Evolutionary conservation across 2,113 vertebrate genomes (phyloP).

Genomic region (Notothenia coriiceps): DNA sequence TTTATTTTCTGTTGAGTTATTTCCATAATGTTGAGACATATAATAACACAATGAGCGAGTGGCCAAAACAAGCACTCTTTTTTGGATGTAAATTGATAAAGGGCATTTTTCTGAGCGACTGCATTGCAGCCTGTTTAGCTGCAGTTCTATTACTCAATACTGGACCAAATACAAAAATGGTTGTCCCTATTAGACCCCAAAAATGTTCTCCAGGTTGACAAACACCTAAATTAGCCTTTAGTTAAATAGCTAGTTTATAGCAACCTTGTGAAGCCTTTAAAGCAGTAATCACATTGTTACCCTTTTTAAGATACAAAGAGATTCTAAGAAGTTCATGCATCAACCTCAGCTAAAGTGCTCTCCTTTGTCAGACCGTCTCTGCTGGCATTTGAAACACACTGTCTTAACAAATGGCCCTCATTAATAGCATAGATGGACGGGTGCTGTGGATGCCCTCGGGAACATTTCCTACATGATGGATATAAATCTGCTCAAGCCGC

Average conservation of each 20-base stretch:
- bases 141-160: too few species aligned
- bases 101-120: too few species aligned
- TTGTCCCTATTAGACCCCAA: too few species aligned
- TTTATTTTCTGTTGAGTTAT: too few species aligned
- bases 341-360: slow-evolving; percentile 34
- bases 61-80: too few species aligned
- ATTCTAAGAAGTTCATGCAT: slow-evolving; percentile 25
- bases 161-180: too few species aligned
- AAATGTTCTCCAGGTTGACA: too few species aligned
- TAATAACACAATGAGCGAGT: too few species aligned
- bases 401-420: slow-evolving; percentile 64
- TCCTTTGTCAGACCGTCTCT: slow-evolving; percentile 28
- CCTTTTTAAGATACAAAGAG: slow-evolving; percentile 12
- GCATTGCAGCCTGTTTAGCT: too few species aligned
- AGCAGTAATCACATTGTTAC: slow-evolving; percentile 38
- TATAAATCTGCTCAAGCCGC: slow-evolving; percentile 66
- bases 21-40: too few species aligned
- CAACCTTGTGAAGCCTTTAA: slow-evolving; percentile 15
- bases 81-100: too few species aligned
- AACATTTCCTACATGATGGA: slow-evolving; percentile 65
- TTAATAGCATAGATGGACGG: slow-evolving; percentile 44
- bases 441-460: slow-evolving; percentile 46
- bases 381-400: slow-evolving; percentile 39
- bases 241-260: not conserved
- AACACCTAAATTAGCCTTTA: too few species aligned